phyloP scores from a whole-genome alignment of 2,888 invertebrate species.

The Nebria salina region DNA sequence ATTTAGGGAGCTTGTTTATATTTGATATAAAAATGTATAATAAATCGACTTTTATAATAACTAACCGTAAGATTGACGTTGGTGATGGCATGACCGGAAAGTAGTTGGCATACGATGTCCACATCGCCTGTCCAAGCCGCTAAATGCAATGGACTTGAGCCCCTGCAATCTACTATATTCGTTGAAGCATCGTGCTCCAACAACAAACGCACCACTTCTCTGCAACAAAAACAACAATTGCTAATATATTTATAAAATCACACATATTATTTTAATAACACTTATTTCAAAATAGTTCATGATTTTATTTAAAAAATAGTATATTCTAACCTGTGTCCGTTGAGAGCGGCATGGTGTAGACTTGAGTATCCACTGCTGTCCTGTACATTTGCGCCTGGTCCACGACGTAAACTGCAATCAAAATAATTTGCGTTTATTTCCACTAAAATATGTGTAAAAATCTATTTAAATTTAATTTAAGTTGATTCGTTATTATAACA shows the following conservation, averaged over 20 bases:
- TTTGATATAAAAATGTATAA: no score
- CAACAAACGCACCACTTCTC: slow-evolving; percentile 85
- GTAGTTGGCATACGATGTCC: slow-evolving; percentile 85
- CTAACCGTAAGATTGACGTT: slow-evolving; percentile 86
- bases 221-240: slow-evolving; percentile 59
- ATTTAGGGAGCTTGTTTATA: neutral
- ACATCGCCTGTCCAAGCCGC: slow-evolving; percentile 95
- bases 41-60: slow-evolving; percentile 33
- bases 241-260: neutral
- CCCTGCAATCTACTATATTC: slow-evolving; percentile 88
- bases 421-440: neutral
- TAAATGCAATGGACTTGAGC: slow-evolving; percentile 91
- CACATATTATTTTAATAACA: neutral
- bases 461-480: no score
- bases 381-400: slow-evolving; percentile 92
- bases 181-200: slow-evolving; percentile 89
- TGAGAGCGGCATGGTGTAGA: slow-evolving; percentile 92
- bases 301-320: neutral
- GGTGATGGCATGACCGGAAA: slow-evolving; percentile 82
- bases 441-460: no score
- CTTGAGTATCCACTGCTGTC: slow-evolving; percentile 94
- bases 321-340: slow-evolving; percentile 84
- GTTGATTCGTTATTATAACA: neutral
- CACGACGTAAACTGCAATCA: slow-evolving; percentile 79
- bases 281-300: neutral